Base-by-base conservation (phyloP, 2,113 vertebrate genomes). In the Australoheros scitulus region DNA sequence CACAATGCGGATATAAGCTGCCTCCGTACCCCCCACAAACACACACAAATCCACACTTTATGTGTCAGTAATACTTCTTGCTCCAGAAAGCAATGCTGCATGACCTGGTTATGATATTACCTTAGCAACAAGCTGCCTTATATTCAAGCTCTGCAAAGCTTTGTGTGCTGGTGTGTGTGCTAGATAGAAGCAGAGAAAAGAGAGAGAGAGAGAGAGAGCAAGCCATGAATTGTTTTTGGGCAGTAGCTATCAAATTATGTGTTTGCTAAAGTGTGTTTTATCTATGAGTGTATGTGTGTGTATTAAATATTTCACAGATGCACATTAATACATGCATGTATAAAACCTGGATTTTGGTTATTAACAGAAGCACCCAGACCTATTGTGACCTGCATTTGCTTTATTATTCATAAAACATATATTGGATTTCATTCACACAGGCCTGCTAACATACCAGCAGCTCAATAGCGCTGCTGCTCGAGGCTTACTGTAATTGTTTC, bases 401-500 rank as follows among this genome's bases (percentile, higher is more conserved):
- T 77, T 75, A 81, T 80, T 74, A 47, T 87, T 88, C 76, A 78
- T 43, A 81, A 41, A 81, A 70, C 76, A 84, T 80, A 86, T 86
- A 90, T 88, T 68, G 82, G 87, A 86, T 88, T 88, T 68, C 50
- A 80, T 87, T 84, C 83, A 65, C 61, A 84, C 26, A 41, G 77
- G 79, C 64, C 82, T 86, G 68, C 75, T 75, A 76, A 61, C 11
- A 56, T 72, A 89, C 63, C 65, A 36, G 59, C 76, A 65, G 86
- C 84, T 90, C 91, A 65, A 90, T 76, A 77, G 74, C 36, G 18
- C 63, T 52, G 78, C 79, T 81, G 79, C 87, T 82, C 1, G 3
- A 47, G 57, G 90, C 88, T 92, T 81, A 88, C 65, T 80, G 82
- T 84, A 90, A 91, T 92, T 88, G 75, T 83, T 85, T 81, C 84